These are phyloP conservation scores for Protaetia brevitarsis DNA, from an alignment of 1,140 invertebrate species.

Conservation along the genomic window DNA sequence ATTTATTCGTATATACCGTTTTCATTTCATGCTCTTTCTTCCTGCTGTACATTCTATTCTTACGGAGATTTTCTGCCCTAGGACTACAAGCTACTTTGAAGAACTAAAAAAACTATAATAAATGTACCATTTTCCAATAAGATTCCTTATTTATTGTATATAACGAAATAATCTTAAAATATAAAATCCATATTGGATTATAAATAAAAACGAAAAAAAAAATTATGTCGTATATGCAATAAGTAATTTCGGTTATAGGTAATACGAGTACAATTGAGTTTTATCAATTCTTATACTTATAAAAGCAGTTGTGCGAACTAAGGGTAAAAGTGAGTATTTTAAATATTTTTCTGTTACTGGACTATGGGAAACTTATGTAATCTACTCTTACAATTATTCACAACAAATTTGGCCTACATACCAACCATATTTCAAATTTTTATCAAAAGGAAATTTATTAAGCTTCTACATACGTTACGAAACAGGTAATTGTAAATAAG, in stretches of 20 bases:
- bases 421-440: no score
- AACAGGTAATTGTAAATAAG: not conserved
- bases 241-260: not conserved
- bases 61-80: not conserved
- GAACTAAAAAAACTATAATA: not conserved
- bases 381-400: no score
- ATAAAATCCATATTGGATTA: conserved; percentile 12
- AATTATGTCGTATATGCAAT: no score
- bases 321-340: no score
- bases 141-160: no score
- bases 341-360: no score
- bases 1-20: not conserved
- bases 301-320: no score
- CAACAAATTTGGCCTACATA: no score
- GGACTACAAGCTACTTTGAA: not conserved
- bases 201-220: not conserved
- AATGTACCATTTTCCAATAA: no score
- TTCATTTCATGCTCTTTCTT: not conserved
- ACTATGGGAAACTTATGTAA: no score
- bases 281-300: conserved; percentile 3
- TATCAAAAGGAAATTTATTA: no score
- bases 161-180: not conserved
- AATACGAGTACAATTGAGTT: not conserved
- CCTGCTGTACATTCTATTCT: conserved; percentile 4
- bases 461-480: not conserved